A percentile compares a stretch with the other conserved stretches of the same genome.
These are phyloP conservation scores for Scarus forsteni DNA, from an alignment of 2,797 vertebrate species.

Conservation along the genomic window DNA sequence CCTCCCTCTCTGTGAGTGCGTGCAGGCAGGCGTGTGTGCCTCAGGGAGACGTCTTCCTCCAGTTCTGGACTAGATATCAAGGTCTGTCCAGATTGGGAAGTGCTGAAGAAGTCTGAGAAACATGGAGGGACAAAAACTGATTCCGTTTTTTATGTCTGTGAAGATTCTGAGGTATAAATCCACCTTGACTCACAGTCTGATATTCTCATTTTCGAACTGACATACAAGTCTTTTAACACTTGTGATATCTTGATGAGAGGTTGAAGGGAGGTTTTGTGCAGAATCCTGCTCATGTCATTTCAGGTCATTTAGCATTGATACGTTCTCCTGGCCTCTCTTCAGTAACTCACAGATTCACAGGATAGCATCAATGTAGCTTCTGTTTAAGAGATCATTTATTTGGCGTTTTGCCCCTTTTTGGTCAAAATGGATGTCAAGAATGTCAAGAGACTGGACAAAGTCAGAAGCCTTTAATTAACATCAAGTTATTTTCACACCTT, in stretches of 20 bases:
- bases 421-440: neutral
- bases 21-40: slow-evolving; percentile 31
- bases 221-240: neutral
- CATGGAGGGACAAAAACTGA: slow-evolving; percentile 11
- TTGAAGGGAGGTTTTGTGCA: neutral
- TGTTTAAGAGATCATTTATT: neutral
- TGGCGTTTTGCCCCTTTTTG: no score
- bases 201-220: neutral
- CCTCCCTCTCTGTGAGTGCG: slow-evolving; percentile 26
- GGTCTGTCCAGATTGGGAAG: slow-evolving; percentile 9
- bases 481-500: neutral
- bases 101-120: slow-evolving; percentile 28
- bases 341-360: neutral
- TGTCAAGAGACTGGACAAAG: neutral
- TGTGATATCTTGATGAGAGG: neutral
- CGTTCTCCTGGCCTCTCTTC: neutral
- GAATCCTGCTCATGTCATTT: neutral
- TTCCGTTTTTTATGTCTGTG: slow-evolving; percentile 14
- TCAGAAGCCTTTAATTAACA: neutral
- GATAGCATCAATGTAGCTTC: neutral
- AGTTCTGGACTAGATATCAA: slow-evolving; percentile 35
- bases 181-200: neutral
- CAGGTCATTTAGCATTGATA: neutral
- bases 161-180: neutral
- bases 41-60: slow-evolving; percentile 25